Evolutionary conservation across 2,797 vertebrate genomes (phyloP), one percentile per base, ranked within the genome.

Genomic region (Melanotaenia nigrans): DNA sequence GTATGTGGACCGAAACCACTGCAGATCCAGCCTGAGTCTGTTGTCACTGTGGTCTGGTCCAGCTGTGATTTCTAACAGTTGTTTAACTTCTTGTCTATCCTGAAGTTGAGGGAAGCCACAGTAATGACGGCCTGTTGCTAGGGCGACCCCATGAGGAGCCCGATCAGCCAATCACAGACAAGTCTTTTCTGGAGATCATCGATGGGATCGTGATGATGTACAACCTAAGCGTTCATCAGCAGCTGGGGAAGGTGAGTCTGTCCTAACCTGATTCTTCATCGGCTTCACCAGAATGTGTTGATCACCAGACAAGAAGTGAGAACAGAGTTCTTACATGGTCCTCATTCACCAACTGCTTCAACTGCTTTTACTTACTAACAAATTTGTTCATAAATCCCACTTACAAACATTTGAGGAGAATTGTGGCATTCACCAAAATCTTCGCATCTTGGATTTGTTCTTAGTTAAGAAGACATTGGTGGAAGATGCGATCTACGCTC

Each of bases 141-240:
- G 98, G 97, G 78, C 95, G 95, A 93, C 97, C 97, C 6, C 81
- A 95, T 1, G 97, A 98, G 79, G 96, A 98, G 74, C 94, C 96
- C 0, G 96, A 98, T 36, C 95, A 96, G 80, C 95, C 95, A 45
- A 95, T 97, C 73, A 94, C 96, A 0, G 97, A 99, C 88, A 98
- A 97, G 90, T 99, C 97, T 0, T 93, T 99, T 75, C 88, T 99
- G 91, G 97, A 99, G 89, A 94, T 99, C 30, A 87, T 98, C 33
- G 98, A 99, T 12, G 98, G 97, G 1, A 94, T 96, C 18, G 91
- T 99, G 93, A 99, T 99, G 96, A 98, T 99, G 96, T 99, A 99
- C 87, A 98, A 96, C 85, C 94, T 99, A 84, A 98, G 98, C 3
- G 98, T 98, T 8, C 98, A 99, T 86, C 98, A 99, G 92, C 98